Evolutionary conservation across 2,888 invertebrate species (phyloP), one percentile per base, ranked within the genome.

Genomic region (Sphecodes monilicornis): DNA sequence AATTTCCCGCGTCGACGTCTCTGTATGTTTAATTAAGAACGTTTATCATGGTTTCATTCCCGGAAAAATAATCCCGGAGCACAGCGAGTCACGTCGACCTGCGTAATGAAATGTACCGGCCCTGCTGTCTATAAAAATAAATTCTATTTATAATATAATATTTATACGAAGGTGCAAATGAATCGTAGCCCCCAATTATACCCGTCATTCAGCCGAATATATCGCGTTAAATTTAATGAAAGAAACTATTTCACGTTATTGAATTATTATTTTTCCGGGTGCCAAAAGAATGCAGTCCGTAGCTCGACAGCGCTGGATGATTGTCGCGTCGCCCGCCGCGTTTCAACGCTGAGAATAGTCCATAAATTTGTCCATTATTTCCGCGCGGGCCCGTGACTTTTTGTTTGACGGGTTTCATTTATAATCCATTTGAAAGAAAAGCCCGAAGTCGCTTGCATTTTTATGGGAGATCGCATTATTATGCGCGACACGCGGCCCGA

Each of bases 401-500:
- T 71, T 77, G n/a, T 71, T 74, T 46, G 71, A 46, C 76, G 76
- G 41, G 32, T 46, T 78, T 84, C 83, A 74, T 83, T 83, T 78
- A 83, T 83, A 84, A 84, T 83, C 73, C 84, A 66, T 83, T 84
- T 72, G 54, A 75, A 79, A 78, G 73, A 66, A 78, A 83, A 70
- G n/a, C 75, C 75, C 75, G 41, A 72, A 69, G 76, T 80, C 76
- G 80, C 78, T 66, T 71, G 74, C 74, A 76, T 76, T 80, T 78
- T 81, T 75, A 73, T 39, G 72, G 66, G 46, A 2, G 68, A 3
- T 13, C 26, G 29, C 70, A 82, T 90, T 85, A 83, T 84, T 84
- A 90, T 90, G 88, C 90, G 43, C 68, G 71, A 64, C 90, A 90
- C 88, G 89, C 68, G 73, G 74, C 76, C 46, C 50, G 54, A 80